Percentiles rank a stretch among this genome's conserved stretches.
phyloP scores from a whole-genome alignment of 1,140 invertebrate species.

The Forficula auricularia region DNA sequence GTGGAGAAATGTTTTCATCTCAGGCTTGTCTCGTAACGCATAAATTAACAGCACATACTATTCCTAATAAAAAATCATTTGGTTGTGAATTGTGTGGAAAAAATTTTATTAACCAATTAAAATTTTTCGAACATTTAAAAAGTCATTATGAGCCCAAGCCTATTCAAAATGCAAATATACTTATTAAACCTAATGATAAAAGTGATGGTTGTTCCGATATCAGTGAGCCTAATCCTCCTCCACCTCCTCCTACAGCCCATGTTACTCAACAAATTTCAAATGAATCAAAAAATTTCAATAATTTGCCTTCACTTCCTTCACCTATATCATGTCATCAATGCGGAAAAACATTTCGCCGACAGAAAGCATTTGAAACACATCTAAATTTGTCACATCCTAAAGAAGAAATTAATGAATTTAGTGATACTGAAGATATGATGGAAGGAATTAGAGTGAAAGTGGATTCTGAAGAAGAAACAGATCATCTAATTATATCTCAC shows the following conservation, averaged over 20 bases:
- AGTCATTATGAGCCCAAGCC: constrained; percentile 50
- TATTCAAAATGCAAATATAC: constrained; percentile 1
- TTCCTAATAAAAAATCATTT: constrained; percentile 23
- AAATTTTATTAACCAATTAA: constrained; percentile 44
- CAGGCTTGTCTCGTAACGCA: constrained; percentile 19
- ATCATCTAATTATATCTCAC: too few relatives aligned
- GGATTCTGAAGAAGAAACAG: not conserved
- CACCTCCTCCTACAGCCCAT: not conserved
- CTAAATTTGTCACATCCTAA: constrained; percentile 35
- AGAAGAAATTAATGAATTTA: constrained; percentile 45
- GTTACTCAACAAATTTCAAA: too few relatives aligned
- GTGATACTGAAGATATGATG: constrained; percentile 65
- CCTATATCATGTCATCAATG: constrained; percentile 35
- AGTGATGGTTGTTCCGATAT: not conserved
- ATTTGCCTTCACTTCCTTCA: constrained; percentile 16
- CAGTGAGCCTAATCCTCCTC: constrained; percentile 5
- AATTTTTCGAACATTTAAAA: constrained; percentile 66
- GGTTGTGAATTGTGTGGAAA: constrained; percentile 48
- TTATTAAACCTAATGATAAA: not conserved
- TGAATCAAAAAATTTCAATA: not conserved
- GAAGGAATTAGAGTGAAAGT: constrained; percentile 56
- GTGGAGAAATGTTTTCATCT: constrained; percentile 22
- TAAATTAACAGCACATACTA: constrained; percentile 13
- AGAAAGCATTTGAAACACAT: constrained; percentile 45
- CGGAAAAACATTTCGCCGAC: constrained; percentile 40